Evolutionary conservation across 2,797 vertebrate species (phyloP).

Genomic region (Lepilemur ruficaudatus): DNA sequence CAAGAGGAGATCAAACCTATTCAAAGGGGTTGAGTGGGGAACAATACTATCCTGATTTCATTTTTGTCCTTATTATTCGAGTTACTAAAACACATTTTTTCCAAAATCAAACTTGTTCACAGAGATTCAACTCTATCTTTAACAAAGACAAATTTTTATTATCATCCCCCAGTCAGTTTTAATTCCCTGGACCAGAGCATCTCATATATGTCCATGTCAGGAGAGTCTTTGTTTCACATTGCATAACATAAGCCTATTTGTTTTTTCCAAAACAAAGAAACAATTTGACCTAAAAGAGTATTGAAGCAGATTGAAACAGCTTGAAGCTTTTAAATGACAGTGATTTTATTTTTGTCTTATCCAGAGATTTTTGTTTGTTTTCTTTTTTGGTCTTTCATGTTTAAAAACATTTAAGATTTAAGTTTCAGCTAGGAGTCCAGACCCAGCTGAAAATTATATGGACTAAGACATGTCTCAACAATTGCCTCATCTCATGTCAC

Average conservation of each 20-base stretch:
- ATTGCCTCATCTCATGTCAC: neutral
- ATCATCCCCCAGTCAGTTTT: neutral
- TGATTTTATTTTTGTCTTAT: neutral
- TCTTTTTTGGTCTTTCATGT: neutral
- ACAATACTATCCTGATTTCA: neutral
- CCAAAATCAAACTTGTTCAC: neutral
- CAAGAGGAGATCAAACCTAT: neutral
- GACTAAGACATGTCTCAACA: neutral
- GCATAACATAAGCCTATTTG: neutral
- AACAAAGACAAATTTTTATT: neutral
- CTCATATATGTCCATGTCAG: neutral
- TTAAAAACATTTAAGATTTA: neutral
- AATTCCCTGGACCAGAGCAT: neutral
- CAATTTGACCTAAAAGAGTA: neutral
- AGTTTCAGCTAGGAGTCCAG: neutral
- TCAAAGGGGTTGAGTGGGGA: neutral
- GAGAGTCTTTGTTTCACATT: neutral
- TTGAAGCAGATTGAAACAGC: neutral
- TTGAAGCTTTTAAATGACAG: neutral
- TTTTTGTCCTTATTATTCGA: neutral
- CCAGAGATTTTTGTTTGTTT: neutral
- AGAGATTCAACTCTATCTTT: neutral
- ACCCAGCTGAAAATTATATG: neutral
- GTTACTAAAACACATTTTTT: neutral
- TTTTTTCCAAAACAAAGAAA: slow-evolving; percentile 28